Evolutionary conservation across 2,888 invertebrate species (phyloP).

Genomic region (Agrotis clavis): DNA sequence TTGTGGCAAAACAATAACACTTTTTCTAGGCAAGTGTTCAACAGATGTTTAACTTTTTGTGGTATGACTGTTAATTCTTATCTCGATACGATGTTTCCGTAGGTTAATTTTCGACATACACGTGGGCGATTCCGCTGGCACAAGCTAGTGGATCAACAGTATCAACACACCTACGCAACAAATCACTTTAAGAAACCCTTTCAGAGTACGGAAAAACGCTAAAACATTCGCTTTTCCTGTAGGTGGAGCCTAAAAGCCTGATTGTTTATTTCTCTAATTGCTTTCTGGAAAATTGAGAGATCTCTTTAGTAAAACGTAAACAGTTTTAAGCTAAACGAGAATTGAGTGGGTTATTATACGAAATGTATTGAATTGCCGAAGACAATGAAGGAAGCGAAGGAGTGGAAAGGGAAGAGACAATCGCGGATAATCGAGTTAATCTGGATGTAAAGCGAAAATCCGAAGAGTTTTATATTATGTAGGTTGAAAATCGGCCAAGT

Average conservation of each 20-base stretch:
- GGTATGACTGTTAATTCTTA: too few relatives aligned
- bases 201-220: not conserved
- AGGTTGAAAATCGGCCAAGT: not conserved
- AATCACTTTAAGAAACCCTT: not conserved
- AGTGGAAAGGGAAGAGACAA: not conserved
- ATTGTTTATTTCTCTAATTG: constrained; percentile 57
- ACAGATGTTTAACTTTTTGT: too few relatives aligned
- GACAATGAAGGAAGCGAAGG: not conserved
- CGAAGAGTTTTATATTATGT: constrained; percentile 29
- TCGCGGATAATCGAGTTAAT: constrained; percentile 30
- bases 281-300: constrained; percentile 46
- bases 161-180: too few relatives aligned
- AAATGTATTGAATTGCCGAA: constrained; percentile 42
- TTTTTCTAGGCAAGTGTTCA: too few relatives aligned
- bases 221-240: not conserved
- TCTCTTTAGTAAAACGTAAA: constrained; percentile 52
- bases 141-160: too few relatives aligned
- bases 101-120: too few relatives aligned
- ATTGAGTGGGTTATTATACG: constrained; percentile 19
- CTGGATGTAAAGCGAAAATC: not conserved
- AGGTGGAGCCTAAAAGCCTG: not conserved
- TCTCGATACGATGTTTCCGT: too few relatives aligned
- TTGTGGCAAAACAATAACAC: too few relatives aligned
- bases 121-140: too few relatives aligned
- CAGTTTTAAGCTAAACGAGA: constrained; percentile 42